Evolutionary conservation across 2,888 invertebrate species (phyloP).

Genomic region (Lomographa bimaculata): DNA sequence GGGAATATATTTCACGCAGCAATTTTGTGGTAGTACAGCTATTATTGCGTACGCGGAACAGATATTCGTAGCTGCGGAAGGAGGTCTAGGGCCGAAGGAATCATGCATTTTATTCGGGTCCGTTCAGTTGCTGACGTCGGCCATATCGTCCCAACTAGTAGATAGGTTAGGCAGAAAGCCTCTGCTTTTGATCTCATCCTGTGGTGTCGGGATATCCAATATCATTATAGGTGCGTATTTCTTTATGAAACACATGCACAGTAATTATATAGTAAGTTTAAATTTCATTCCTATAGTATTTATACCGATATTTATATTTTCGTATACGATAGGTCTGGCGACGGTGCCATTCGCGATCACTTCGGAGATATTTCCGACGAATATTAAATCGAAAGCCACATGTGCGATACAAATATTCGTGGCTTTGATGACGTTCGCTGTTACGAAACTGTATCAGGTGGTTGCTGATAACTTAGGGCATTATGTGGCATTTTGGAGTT

Average conservation of each 20-base stretch:
- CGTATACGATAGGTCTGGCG: constrained; percentile 85
- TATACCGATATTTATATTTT: constrained; percentile 84
- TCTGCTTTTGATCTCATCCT: constrained; percentile 83
- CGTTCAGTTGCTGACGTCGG: constrained; percentile 80
- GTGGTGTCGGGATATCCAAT: constrained; percentile 79
- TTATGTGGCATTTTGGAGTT: constrained; percentile 82
- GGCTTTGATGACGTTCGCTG: constrained; percentile 82
- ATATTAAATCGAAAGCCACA: constrained; percentile 86
- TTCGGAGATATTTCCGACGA: constrained; percentile 85
- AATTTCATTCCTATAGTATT: constrained; percentile 84
- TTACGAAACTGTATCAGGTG: constrained; percentile 83
- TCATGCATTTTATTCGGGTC: constrained; percentile 81
- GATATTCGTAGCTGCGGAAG: constrained; percentile 83
- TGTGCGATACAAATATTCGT: constrained; percentile 85
- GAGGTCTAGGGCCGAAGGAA: constrained; percentile 70
- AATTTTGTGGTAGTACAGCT: constrained; percentile 85
- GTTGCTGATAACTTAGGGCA: constrained; percentile 77
- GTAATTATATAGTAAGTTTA: constrained; percentile 69
- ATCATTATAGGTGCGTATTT: constrained; percentile 82
- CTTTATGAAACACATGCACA: constrained; percentile 73
- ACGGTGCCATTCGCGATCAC: constrained; percentile 86
- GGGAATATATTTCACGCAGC: constrained; percentile 84
- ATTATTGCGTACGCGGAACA: constrained; percentile 84
- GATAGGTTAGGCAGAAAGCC: constrained; percentile 85
- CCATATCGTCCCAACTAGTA: constrained; percentile 81